phyloP scores from a whole-genome alignment of 2,888 invertebrate species.

The Idaea straminata region DNA sequence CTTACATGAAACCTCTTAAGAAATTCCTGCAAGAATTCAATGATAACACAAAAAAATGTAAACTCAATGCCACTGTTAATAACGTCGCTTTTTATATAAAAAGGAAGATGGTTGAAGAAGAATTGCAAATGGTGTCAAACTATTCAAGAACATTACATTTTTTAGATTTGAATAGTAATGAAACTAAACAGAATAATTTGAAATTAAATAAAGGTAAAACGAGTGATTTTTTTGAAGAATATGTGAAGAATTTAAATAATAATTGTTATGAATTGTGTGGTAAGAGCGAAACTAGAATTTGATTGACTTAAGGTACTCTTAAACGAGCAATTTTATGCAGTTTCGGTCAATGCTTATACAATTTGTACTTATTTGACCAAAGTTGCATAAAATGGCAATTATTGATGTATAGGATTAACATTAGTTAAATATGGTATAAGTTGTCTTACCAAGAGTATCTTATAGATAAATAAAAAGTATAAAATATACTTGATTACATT shows the following conservation, averaged over 20 bases:
- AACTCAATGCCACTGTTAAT: conserved; percentile 37
- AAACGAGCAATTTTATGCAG: neutral
- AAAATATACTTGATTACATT: neutral
- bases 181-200: conserved; percentile 17
- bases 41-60: conserved; percentile 37
- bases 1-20: conserved; percentile 36
- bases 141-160: conserved; percentile 40
- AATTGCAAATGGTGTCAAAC: conserved; percentile 40
- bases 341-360: neutral
- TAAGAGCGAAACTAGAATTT: conserved; percentile 13
- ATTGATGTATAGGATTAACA: neutral
- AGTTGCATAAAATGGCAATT: neutral
- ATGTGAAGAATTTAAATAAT: conserved; percentile 18
- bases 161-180: conserved; percentile 23
- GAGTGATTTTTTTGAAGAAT: conserved; percentile 14
- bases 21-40: conserved; percentile 46
- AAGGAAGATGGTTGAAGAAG: conserved; percentile 43
- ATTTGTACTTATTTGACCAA: neutral
- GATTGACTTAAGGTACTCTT: conserved; percentile 2
- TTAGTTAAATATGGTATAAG: neutral
- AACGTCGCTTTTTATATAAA: conserved; percentile 48
- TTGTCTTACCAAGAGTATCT: neutral
- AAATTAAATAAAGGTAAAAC: conserved; percentile 16
- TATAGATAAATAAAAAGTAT: neutral
- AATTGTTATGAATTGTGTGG: conserved; percentile 10